Evolutionary conservation across 1,140 invertebrate genomes (phyloP), one percentile per base, ranked within the genome.

Genomic region (Drosophila teissieri): DNA sequence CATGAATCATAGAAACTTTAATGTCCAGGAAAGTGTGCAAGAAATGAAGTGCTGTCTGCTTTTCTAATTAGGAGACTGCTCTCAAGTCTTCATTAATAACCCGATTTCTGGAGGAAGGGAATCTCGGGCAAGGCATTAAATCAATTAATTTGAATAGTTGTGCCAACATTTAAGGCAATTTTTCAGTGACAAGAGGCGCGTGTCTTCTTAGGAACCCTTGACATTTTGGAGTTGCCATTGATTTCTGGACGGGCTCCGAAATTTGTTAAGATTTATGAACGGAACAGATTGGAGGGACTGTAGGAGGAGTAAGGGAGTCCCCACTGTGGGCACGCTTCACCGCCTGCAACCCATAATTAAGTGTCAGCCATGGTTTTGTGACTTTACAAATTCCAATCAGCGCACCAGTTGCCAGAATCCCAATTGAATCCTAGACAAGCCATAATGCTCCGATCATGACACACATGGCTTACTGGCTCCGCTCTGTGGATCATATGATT

Each of bases 121-220:
- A 15, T 39, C 62, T 61, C 45, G 63, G 58, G 37, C 67, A 31
- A 45, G 65, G 74, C 78, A 78, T 78, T 86, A 88, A 82, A 86
- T 86, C 82, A 89, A 89, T 89, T 89, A 89, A 89, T 89, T 89
- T 89, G 80, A 83, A 86, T 86, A 83, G 83, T 86, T 88, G 75
- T 83, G 70, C 85, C 80, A 88, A 86, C 83, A 86, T 88, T 85
- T 83, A 57, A 40, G 54, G 63, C 72, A 79, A 86, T 88, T 88
- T 83, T 88, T 86, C 83, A 82, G 69, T 79, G 83, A 78, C 83
- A 63, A 58, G 40, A 54, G 55, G 51, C 58, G 64, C 64, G 49
- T 67, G 65, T 70, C 65, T 5, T 24, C 8, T 17, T 1, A 4
- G 39, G 45, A 64, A 77, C 65, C 72, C 55, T 77, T 76, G 63